Conservation (phyloP, 2,113 vertebrate genomes). For the Strix uralensis region DNA sequence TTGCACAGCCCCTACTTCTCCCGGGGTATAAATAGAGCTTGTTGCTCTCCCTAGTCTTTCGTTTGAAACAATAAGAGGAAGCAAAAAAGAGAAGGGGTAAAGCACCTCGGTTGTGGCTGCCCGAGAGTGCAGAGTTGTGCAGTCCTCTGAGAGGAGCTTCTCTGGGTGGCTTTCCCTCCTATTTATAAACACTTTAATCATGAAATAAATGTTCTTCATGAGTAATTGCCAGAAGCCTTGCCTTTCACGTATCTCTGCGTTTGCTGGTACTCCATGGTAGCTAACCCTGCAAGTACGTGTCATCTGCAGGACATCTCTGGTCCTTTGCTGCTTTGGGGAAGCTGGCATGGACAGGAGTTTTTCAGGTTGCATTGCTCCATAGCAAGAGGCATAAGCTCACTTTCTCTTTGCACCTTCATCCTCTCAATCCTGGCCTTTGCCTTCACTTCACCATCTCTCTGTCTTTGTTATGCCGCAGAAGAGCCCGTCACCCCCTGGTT, state of each 20-base stretch:
- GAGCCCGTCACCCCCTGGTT: background rate
- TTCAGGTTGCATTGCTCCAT: background rate
- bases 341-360: background rate
- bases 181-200: background rate
- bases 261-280: background rate
- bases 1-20: background rate
- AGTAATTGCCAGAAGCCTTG: background rate
- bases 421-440: background rate
- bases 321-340: background rate
- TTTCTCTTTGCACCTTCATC: background rate
- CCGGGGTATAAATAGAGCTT: background rate
- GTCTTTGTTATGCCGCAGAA: background rate
- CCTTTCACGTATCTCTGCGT: background rate
- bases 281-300: background rate
- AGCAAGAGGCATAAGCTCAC: background rate
- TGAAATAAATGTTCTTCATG: background rate
- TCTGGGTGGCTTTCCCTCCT: background rate
- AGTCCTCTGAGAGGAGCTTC: background rate
- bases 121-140: fast-evolving
- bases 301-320: background rate
- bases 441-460: background rate
- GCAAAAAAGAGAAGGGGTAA: background rate
- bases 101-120: fast-evolving
- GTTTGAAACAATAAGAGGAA: background rate
- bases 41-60: background rate